Percentiles rank a stretch among this genome's conserved stretches.
phyloP scores from a whole-genome alignment of 2,113 vertebrate species.

The Vulpes lagopus region DNA sequence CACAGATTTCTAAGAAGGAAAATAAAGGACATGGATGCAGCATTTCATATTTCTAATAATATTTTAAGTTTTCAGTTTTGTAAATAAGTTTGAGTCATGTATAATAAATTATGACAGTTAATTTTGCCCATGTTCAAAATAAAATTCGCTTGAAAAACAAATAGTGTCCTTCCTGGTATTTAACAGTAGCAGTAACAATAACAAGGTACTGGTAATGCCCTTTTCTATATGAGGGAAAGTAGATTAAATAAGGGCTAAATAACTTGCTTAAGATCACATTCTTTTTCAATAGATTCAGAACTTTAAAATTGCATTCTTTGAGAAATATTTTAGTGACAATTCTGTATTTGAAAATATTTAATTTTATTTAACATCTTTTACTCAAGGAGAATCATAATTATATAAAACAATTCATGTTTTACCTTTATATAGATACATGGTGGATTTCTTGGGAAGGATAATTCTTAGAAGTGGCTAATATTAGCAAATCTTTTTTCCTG shows the following conservation, averaged over 20 bases:
- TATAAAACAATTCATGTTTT: background rate
- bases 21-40: background rate
- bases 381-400: background rate
- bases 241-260: background rate
- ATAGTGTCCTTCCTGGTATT: background rate
- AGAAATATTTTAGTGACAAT: constrained; percentile 57
- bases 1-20: constrained; percentile 31
- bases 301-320: background rate
- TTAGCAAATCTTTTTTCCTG: background rate
- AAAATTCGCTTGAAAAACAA: constrained; percentile 45
- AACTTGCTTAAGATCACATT: background rate
- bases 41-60: constrained; percentile 15
- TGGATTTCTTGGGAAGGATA: background rate
- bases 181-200: background rate
- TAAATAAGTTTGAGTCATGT: background rate
- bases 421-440: background rate
- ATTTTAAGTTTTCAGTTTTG: constrained; percentile 35
- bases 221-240: constrained; percentile 23
- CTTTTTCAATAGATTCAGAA: background rate
- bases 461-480: constrained; percentile 29
- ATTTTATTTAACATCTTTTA: background rate
- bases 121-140: constrained; percentile 32
- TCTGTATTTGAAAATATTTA: constrained; percentile 40
- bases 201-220: background rate
- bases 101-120: constrained; percentile 27